Evolutionary conservation across 2,888 invertebrate species (phyloP).

Genomic region (Campoplex nolae): DNA sequence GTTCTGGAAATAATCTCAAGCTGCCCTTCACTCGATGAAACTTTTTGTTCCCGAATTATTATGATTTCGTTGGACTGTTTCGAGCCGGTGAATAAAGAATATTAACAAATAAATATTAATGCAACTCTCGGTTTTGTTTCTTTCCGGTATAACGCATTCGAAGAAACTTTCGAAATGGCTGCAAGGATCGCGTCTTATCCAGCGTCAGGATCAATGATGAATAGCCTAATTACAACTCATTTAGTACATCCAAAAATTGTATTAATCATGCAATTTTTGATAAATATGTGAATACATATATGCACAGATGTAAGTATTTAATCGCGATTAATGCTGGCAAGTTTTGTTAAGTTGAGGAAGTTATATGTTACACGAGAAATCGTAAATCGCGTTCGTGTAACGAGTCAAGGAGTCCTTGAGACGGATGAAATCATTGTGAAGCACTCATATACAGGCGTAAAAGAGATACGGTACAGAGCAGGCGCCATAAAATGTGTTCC

Average conservation of each 20-base stretch:
- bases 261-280: constrained; percentile 48
- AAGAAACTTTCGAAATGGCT: constrained; percentile 22
- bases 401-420: constrained; percentile 47
- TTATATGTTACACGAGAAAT: constrained; percentile 35
- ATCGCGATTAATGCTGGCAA: constrained; percentile 12
- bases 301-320: background rate
- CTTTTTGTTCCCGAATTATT: background rate
- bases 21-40: background rate
- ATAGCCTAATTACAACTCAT: constrained; percentile 29
- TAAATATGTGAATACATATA: background rate
- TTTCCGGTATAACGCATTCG: background rate
- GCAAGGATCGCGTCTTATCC: background rate
- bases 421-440: constrained; percentile 47
- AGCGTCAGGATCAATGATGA: constrained; percentile 15
- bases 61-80: background rate
- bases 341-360: constrained; percentile 44
- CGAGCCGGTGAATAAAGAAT: background rate
- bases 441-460: constrained; percentile 8
- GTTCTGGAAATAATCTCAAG: background rate
- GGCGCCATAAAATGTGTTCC: constrained; percentile 30
- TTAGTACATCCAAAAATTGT: constrained; percentile 16
- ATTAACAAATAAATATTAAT: constrained; percentile 5
- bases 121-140: background rate
- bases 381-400: constrained; percentile 31
- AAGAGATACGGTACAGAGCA: constrained; percentile 4